Conservation (phyloP, 2,888 invertebrate genomes). For the Leucania comma region DNA sequence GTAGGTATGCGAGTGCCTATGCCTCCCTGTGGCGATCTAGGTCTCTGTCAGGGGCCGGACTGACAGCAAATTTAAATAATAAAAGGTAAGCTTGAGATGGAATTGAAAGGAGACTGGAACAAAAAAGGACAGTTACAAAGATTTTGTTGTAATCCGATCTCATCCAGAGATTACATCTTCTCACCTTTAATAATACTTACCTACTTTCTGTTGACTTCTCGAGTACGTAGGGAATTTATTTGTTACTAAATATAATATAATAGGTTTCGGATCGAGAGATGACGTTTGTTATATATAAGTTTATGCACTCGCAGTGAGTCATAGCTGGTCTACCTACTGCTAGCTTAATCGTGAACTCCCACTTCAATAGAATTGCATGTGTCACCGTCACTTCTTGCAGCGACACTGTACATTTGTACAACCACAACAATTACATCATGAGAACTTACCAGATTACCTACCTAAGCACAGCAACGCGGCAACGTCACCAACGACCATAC, state of each 20-base stretch:
- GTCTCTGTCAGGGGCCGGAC: not conserved
- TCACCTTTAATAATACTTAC: no score
- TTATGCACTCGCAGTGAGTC: slow-evolving; percentile 13
- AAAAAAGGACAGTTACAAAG: no score
- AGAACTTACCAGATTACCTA: not conserved
- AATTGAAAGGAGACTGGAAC: no score
- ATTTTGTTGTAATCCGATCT: no score
- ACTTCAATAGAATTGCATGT: not conserved
- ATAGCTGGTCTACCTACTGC: not conserved
- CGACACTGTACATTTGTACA: not conserved
- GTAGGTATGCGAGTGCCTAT: no score
- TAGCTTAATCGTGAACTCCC: not conserved
- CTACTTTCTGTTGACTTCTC: not conserved
- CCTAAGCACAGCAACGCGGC: not conserved
- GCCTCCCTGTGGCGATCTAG: not conserved
- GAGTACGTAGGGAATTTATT: not conserved
- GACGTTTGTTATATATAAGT: not conserved
- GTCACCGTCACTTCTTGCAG: slow-evolving; percentile 3
- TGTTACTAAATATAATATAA: no score
- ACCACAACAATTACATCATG: no score
- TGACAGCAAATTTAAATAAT: not conserved
- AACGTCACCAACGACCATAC: no score
- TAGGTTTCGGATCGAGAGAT: slow-evolving; percentile 5
- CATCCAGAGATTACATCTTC: no score
- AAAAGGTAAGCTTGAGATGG: no score